Conservation (phyloP, 2,797 vertebrate species). For the Salarias fasciatus region DNA sequence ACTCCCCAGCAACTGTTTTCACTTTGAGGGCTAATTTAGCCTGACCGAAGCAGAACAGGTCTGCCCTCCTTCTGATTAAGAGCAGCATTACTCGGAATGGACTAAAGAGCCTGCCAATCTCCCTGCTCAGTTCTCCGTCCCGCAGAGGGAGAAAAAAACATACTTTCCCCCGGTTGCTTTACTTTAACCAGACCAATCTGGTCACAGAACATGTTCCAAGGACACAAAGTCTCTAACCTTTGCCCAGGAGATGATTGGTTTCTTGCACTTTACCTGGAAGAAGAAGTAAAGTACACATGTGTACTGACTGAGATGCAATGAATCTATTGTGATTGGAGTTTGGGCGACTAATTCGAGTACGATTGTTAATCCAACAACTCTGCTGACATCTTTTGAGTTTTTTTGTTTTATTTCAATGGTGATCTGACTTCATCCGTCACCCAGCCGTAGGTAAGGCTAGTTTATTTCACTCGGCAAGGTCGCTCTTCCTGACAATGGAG, state of each 20-base stretch:
- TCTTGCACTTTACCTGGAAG: conserved; percentile 7
- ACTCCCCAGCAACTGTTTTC: conserved; percentile 52
- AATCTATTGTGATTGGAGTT: not conserved
- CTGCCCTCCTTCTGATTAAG: conserved; percentile 64
- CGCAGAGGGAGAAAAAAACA: conserved; percentile 1
- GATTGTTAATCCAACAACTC: conserved; percentile 18
- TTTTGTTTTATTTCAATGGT: conserved; percentile 34
- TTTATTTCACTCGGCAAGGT: conserved; percentile 59
- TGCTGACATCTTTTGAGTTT: conserved; percentile 33
- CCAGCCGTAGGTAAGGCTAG: conserved; percentile 41
- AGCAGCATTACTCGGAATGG: conserved; percentile 38
- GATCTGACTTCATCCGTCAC: conserved; percentile 52
- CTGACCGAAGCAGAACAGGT: conserved; percentile 49
- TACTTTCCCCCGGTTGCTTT: not conserved
- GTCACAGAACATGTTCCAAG: conserved; percentile 11
- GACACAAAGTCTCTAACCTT: conserved; percentile 13
- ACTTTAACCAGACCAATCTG: conserved; percentile 25
- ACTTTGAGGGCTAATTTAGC: conserved; percentile 65
- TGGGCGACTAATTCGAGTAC: too few relatives aligned
- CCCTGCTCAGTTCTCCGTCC: conserved; percentile 29
- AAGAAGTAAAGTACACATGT: not conserved
- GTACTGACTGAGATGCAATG: not conserved
- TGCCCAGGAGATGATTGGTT: not conserved
- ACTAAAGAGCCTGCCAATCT: conserved; percentile 51
- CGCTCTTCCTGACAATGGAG: conserved; percentile 36